A percentile compares a stretch with the other conserved stretches of the same genome.
phyloP scores from a whole-genome alignment of 92 coral and sea anemone genomes.

The Porites cylindrica region DNA sequence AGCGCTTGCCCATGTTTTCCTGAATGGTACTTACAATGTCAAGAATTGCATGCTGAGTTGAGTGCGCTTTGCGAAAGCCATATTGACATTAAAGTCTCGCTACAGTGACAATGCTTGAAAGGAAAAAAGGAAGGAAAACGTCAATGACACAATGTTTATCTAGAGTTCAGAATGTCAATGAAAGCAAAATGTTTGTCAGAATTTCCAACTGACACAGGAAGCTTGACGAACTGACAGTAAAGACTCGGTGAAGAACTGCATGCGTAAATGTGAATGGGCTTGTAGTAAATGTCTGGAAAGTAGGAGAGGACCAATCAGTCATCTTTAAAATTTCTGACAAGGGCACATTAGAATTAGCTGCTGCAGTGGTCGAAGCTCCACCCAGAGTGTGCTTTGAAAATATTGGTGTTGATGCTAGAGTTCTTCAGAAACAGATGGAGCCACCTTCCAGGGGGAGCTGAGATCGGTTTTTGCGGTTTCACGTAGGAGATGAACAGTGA shows the following conservation, averaged over 20 bases:
- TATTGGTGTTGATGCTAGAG: conserved; percentile 15
- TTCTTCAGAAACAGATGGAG: not conserved
- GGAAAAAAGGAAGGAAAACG: too few species aligned
- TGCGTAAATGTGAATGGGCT: conserved; percentile 46
- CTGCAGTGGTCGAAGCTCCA: conserved; percentile 60
- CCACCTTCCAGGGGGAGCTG: conserved; percentile 30
- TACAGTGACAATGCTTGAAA: too few species aligned
- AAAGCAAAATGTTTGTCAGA: not conserved
- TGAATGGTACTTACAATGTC: too few species aligned
- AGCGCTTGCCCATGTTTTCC: too few species aligned
- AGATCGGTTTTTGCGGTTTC: conserved; percentile 35
- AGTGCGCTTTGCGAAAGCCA: too few species aligned
- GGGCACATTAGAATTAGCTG: conserved; percentile 50
- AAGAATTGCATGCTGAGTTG: too few species aligned
- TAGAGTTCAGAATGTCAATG: not conserved
- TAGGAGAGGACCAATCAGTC: conserved; percentile 57
- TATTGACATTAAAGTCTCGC: too few species aligned
- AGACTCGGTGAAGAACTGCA: not conserved
- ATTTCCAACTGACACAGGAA: not conserved
- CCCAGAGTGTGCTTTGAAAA: conserved; percentile 58
- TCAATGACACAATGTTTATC: too few species aligned
- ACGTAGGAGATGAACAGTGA: conserved; percentile 27
- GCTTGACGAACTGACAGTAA: too few species aligned
- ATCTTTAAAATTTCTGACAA: conserved; percentile 40
- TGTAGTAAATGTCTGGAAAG: conserved; percentile 58